Conservation (phyloP, 2,888 invertebrate species). For the Erebia epiphron region DNA sequence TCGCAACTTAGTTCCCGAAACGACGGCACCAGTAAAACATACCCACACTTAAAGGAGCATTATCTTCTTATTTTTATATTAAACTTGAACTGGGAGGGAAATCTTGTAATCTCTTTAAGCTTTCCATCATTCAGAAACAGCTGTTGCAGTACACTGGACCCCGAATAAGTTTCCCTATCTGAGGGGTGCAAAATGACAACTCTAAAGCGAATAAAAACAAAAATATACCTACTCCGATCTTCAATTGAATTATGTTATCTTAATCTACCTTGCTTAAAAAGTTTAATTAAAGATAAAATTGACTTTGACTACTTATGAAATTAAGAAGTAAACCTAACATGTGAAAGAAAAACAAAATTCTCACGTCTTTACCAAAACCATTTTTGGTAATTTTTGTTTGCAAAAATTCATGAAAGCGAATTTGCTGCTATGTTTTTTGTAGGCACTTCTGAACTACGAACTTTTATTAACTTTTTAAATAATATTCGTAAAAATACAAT, state of each 20-base stretch:
- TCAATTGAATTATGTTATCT: background rate
- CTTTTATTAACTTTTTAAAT: background rate
- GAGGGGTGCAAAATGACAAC: conserved; percentile 38
- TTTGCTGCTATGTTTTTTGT: background rate
- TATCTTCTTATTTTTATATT: conserved; percentile 78
- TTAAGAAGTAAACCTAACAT: background rate
- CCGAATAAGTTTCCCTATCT: conserved; percentile 39
- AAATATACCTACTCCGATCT: background rate
- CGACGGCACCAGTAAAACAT: conserved; percentile 56
- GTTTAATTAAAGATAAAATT: too few species aligned
- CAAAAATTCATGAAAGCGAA: background rate
- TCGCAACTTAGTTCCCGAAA: conserved; percentile 48
- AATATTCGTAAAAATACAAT: background rate
- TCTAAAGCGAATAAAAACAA: conserved; percentile 28
- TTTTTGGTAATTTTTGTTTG: background rate
- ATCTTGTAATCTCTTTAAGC: conserved; percentile 77
- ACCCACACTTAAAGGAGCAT: conserved; percentile 70
- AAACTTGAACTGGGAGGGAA: conserved; percentile 65
- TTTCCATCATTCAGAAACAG: conserved; percentile 73
- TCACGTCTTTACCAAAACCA: background rate
- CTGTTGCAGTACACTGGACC: conserved; percentile 56
- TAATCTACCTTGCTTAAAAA: too few species aligned
- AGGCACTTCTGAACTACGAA: background rate
- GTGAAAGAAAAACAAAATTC: background rate
- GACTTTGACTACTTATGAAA: too few species aligned